A percentile compares a stretch with the other conserved stretches of the same genome.
These are phyloP conservation scores for Sturmia bella DNA, from an alignment of 2,888 invertebrate species.

Conservation along the genomic window DNA sequence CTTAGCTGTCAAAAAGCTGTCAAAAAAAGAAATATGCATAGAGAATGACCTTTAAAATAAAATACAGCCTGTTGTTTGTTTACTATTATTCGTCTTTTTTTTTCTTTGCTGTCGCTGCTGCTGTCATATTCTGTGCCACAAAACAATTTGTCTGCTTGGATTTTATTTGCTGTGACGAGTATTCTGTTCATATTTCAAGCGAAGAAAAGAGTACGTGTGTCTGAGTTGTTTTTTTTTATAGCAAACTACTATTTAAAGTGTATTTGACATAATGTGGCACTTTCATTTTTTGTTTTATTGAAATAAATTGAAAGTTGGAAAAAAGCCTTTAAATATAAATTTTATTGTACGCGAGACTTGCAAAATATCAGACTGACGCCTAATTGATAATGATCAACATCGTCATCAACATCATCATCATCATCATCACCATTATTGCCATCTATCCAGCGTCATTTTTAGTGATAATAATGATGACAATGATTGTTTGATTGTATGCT, in stretches of 20 bases:
- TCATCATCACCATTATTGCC: slow-evolving; percentile 13
- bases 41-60: slow-evolving; percentile 75
- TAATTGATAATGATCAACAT: slow-evolving; percentile 62
- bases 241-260: slow-evolving; percentile 49
- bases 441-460: slow-evolving; percentile 5
- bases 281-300: slow-evolving; percentile 71
- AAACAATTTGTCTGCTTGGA: slow-evolving; percentile 66
- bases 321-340: slow-evolving; percentile 57
- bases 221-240: slow-evolving; percentile 33
- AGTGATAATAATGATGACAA: slow-evolving; percentile 60
- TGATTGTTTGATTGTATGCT: slow-evolving; percentile 65
- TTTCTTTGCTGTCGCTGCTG: neutral
- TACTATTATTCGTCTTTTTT: slow-evolving; percentile 8
- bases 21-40: slow-evolving; percentile 72
- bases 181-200: slow-evolving; percentile 30
- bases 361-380: slow-evolving; percentile 65
- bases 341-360: slow-evolving; percentile 58
- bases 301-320: slow-evolving; percentile 72
- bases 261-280: slow-evolving; percentile 72
- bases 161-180: slow-evolving; percentile 37
- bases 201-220: slow-evolving; percentile 54
- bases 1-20: slow-evolving; percentile 78
- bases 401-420: slow-evolving; percentile 14
- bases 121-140: slow-evolving; percentile 43
- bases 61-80: slow-evolving; percentile 47